Evolutionary conservation across 2,888 invertebrate genomes (phyloP).

Genomic region (Agriopis aurantiaria): DNA sequence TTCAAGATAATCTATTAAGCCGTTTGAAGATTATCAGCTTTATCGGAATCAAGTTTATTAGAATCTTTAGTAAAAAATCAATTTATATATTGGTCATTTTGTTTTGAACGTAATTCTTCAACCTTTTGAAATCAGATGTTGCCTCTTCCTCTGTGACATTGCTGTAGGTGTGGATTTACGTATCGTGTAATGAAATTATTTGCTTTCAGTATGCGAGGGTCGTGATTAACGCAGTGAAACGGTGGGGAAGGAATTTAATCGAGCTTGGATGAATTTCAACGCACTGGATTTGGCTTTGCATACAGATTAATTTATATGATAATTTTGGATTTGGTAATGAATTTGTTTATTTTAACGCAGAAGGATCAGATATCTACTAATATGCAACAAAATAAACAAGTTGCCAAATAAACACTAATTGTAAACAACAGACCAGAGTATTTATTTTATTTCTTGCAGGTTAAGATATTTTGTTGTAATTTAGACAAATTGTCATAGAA

Average conservation of each 20-base stretch:
- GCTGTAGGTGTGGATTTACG: slow-evolving; percentile 56
- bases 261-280: slow-evolving; percentile 43
- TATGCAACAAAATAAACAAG: neutral
- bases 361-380: too few species aligned
- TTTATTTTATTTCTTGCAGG: too few species aligned
- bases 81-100: too few species aligned
- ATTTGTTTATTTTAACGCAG: neutral
- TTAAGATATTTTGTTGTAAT: too few species aligned
- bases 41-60: too few species aligned
- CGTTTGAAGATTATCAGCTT: too few species aligned
- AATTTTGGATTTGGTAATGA: slow-evolving; percentile 32
- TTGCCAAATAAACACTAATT: neutral
- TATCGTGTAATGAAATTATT: slow-evolving; percentile 78
- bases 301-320: slow-evolving; percentile 61
- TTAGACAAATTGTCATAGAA: too few species aligned
- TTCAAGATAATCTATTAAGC: too few species aligned
- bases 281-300: slow-evolving; percentile 64
- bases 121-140: neutral
- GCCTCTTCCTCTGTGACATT: slow-evolving; percentile 33
- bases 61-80: too few species aligned
- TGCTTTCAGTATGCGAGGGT: slow-evolving; percentile 65
- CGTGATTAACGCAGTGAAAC: slow-evolving; percentile 72
- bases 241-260: slow-evolving; percentile 67
- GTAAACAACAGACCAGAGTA: too few species aligned
- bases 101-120: neutral